Percentiles rank a stretch among this genome's conserved stretches.
Conservation (phyloP, 1,140 invertebrate species). For the Euura saliciscinereae region DNA sequence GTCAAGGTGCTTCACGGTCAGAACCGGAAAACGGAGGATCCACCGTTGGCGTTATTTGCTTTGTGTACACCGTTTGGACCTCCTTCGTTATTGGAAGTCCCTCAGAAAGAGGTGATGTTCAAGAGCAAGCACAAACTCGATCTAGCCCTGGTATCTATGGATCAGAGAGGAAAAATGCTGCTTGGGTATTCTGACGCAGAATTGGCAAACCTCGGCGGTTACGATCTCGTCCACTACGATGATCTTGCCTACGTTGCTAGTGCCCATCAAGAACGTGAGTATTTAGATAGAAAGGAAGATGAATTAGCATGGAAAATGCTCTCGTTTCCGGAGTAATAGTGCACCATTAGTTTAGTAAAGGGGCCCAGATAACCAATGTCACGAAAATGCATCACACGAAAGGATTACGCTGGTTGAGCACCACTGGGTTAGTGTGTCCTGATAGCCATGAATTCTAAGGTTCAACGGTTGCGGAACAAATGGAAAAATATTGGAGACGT, state of each 20-base stretch:
- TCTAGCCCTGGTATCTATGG: constrained; percentile 94
- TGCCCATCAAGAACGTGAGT: constrained; percentile 98
- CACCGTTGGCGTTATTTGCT: constrained; percentile 92
- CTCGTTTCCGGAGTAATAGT: too few species aligned
- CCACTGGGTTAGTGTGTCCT: too few species aligned
- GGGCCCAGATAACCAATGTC: too few species aligned
- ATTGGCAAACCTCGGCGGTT: constrained; percentile 90
- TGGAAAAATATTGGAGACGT: too few species aligned
- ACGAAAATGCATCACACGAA: too few species aligned
- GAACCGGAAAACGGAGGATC: constrained; percentile 92
- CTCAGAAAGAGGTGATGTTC: constrained; percentile 96
- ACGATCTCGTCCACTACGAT: constrained; percentile 96
- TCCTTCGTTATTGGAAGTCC: constrained; percentile 85
- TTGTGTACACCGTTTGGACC: constrained; percentile 98
- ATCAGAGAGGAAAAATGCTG: constrained; percentile 94
- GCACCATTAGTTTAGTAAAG: too few species aligned
- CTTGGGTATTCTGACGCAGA: constrained; percentile 93
- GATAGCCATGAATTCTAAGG: too few species aligned
- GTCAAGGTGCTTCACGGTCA: constrained; percentile 96
- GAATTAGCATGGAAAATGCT: too few species aligned
- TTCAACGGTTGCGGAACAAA: too few species aligned
- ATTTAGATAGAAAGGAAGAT: too few species aligned
- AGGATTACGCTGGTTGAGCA: too few species aligned
- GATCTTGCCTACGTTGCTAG: constrained; percentile 97
- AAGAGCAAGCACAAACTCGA: constrained; percentile 99